Percentiles rank a stretch among this genome's conserved stretches.
Conservation (phyloP, 1,140 invertebrate species). For the Macrobrachium nipponense region DNA sequence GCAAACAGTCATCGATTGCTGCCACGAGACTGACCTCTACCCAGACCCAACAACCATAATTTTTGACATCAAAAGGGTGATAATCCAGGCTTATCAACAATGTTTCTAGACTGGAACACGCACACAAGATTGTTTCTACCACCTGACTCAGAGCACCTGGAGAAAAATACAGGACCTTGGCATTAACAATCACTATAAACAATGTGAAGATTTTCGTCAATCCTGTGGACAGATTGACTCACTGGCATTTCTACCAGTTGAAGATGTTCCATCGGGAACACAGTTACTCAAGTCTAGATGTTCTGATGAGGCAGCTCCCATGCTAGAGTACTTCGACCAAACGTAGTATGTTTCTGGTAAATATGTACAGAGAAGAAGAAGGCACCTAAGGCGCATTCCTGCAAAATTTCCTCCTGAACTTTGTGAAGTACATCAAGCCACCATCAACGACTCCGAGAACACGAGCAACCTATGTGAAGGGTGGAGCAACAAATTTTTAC, state of each 20-base stretch:
- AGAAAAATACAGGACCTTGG: constrained; percentile 20
- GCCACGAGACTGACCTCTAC: no score
- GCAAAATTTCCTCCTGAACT: constrained; percentile 18
- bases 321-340: constrained; percentile 28
- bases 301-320: constrained; percentile 17
- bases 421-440: constrained; percentile 28
- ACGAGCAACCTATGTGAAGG: constrained; percentile 21
- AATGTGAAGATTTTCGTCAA: background rate
- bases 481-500: background rate
- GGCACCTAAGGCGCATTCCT: constrained; percentile 17
- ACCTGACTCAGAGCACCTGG: constrained; percentile 21
- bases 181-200: background rate
- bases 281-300: constrained; percentile 10
- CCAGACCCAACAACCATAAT: no score
- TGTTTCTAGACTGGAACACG: no score
- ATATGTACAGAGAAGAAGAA: constrained; percentile 31
- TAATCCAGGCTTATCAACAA: no score
- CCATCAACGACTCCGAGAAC: constrained; percentile 12
- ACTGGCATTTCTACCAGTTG: constrained; percentile 33
- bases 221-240: constrained; percentile 20
- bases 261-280: constrained; percentile 2
- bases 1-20: no score
- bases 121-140: constrained; percentile 1
- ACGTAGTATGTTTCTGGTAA: constrained; percentile 33
- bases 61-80: no score